Percentiles rank a stretch among this genome's conserved stretches.
These are phyloP conservation scores for Phocides pigmalion DNA, from an alignment of 1,140 invertebrate species.

Conservation along the genomic window DNA sequence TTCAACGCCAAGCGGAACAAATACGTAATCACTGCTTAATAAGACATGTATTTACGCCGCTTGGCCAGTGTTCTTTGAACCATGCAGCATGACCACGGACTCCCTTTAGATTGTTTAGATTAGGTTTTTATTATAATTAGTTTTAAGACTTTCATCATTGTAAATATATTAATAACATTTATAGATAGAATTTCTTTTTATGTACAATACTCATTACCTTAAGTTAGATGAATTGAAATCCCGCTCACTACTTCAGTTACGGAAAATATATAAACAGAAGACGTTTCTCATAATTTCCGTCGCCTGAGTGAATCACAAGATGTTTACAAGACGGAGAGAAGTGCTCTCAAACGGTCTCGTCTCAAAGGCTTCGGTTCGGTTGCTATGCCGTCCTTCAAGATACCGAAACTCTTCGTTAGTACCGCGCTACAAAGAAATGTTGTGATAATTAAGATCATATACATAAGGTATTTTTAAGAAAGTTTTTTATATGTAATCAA, in stretches of 20 bases:
- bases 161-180: too few relatives aligned
- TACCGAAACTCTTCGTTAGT: constrained; percentile 54
- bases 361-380: constrained; percentile 36
- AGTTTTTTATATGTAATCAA: too few relatives aligned
- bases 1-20: too few relatives aligned
- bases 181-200: too few relatives aligned
- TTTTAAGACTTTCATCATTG: too few relatives aligned
- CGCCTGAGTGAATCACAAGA: constrained; percentile 13
- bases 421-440: neutral
- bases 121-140: too few relatives aligned
- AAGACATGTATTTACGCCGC: too few relatives aligned
- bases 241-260: neutral
- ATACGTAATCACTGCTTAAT: too few relatives aligned
- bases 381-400: constrained; percentile 39
- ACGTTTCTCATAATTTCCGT: constrained; percentile 14
- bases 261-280: neutral
- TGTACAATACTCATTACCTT: too few relatives aligned
- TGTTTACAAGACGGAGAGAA: constrained; percentile 32
- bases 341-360: constrained; percentile 42
- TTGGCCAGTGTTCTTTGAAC: too few relatives aligned
- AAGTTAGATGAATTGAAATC: neutral
- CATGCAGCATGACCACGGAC: too few relatives aligned
- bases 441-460: neutral
- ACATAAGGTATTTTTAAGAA: neutral
- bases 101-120: too few relatives aligned